Evolutionary conservation across 2,797 vertebrate species (phyloP), one percentile per base, ranked within the genome.

Genomic region (Tangara arthus): DNA sequence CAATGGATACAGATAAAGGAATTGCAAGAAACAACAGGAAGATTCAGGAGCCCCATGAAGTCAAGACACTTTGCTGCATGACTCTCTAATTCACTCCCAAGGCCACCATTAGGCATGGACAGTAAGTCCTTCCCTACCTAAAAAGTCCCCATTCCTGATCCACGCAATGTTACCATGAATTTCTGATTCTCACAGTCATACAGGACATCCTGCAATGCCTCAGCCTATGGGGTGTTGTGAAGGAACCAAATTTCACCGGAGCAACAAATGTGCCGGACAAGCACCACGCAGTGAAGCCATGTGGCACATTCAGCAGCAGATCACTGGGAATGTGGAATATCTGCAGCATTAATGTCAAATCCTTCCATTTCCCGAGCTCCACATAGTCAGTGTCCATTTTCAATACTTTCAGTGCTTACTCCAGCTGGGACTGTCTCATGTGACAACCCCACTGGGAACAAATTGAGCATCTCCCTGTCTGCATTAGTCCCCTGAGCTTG

Each of bases 31-130:
- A 80, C 37, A 85, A 65, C 13, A 49, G 47, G 44, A 55, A 78
- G n/a, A 90, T 55, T 71, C 26, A 50, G 32, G 20, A 92, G 15
- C 35, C 34, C 28, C 19, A 8, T 13, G 35, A 21, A 69, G 32
- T 37, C 2, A 0, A 46, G 49, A 37, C 23, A 15, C 39, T 75
- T 65, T 59, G 19, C 44, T 52, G 5, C 0, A 0, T 26, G 37
- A 44, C 63, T 70, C 55, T 73, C 21, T 32, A 47, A 49, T 76
- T 18, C 35, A 16, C 15, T 68, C 39, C 49, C 27, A 60, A 60
- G n/a, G 18, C 14, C 44, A 81, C 46, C 23, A 24, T 20, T n/a
- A 64, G 30, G 44, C 3, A 3, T 1, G 6, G 32, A 49, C 17
- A 26, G 34, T 37, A 66, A 73, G 35, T 50, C 32, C 39, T 56